Evolutionary conservation across 2,888 invertebrate genomes (phyloP).

Genomic region (Stenurella melanura): DNA sequence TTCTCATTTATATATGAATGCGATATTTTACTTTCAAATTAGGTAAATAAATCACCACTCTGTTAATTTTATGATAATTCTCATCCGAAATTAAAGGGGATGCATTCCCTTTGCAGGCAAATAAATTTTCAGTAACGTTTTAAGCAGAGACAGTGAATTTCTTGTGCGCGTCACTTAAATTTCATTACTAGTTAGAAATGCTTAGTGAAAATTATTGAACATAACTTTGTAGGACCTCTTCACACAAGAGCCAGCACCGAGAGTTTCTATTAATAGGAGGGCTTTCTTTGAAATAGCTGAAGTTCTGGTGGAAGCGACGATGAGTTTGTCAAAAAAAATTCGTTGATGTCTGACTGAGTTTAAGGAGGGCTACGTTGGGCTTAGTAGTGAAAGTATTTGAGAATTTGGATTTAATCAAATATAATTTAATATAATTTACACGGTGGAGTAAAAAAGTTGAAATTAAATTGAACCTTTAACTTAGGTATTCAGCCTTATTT

Average conservation of each 20-base stretch:
- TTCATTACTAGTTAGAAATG: slow-evolving; percentile 28
- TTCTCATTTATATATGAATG: neutral
- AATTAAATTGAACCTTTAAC: too few relatives aligned
- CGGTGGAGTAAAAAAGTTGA: too few relatives aligned
- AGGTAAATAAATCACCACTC: neutral
- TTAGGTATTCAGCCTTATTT: too few relatives aligned
- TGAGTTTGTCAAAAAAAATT: neutral
- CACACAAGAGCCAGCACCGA: neutral
- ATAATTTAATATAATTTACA: too few relatives aligned
- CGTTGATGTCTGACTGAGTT: neutral
- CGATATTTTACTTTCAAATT: neutral
- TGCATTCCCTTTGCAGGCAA: slow-evolving; percentile 8
- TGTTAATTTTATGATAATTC: slow-evolving; percentile 3
- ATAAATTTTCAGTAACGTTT: slow-evolving; percentile 7
- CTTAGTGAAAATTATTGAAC: slow-evolving; percentile 27
- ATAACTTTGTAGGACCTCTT: slow-evolving; percentile 10
- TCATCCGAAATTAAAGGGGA: neutral
- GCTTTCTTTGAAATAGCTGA: slow-evolving; percentile 11
- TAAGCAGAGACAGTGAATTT: neutral
- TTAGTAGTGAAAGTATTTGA: neutral
- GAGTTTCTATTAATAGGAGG: slow-evolving; percentile 7
- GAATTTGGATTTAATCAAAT: neutral
- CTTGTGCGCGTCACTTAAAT: slow-evolving; percentile 31
- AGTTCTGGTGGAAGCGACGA: neutral
- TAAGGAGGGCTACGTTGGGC: neutral